A percentile compares a stretch with the other conserved stretches of the same genome.
Evolutionary conservation across 2,888 invertebrate genomes (phyloP).

Genomic region (Eudasyphora cyanicolor): DNA sequence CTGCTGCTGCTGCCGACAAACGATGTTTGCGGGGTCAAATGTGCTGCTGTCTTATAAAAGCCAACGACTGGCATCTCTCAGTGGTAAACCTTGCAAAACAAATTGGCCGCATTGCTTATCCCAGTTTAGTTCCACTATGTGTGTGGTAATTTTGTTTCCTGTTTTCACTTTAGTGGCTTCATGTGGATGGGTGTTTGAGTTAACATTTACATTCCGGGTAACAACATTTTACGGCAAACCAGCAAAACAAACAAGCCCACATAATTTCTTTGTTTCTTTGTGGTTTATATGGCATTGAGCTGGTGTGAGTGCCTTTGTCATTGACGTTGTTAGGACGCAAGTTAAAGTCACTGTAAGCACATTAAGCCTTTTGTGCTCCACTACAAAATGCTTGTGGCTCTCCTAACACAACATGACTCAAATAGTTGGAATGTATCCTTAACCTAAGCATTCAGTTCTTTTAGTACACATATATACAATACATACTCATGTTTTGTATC

Average conservation of each 20-base stretch:
- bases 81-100: neutral
- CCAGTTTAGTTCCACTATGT: neutral
- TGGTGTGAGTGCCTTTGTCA: neutral
- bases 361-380: neutral
- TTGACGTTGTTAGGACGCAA: too few species aligned
- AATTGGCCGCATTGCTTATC: neutral
- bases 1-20: too few species aligned
- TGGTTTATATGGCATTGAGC: neutral
- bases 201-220: neutral
- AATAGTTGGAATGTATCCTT: neutral
- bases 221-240: neutral
- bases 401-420: neutral
- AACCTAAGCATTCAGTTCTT: neutral
- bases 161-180: neutral
- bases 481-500: too few species aligned
- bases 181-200: neutral
- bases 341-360: neutral
- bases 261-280: neutral
- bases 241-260: neutral
- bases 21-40: too few species aligned
- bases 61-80: neutral
- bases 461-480: neutral
- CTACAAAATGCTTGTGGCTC: neutral
- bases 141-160: neutral
- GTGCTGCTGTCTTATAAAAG: too few species aligned